Conservation (phyloP, 1,140 invertebrate genomes). For the Lucilia cuprina region DNA sequence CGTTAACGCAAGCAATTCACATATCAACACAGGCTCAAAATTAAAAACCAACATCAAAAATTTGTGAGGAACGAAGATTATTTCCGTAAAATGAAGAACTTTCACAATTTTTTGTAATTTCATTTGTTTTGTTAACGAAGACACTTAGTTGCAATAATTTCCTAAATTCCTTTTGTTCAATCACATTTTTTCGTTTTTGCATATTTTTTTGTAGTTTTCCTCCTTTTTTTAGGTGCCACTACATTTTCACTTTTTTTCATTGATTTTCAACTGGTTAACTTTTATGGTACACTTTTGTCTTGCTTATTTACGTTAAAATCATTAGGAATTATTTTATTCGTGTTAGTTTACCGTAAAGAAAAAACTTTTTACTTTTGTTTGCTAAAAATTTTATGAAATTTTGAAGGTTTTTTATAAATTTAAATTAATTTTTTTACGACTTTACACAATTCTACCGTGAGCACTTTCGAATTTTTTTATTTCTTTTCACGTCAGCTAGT, state of each 20-base stretch:
- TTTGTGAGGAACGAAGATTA: background rate
- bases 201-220: background rate
- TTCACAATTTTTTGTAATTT: background rate
- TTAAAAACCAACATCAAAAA: background rate
- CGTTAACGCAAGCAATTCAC: conserved; percentile 30
- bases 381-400: background rate
- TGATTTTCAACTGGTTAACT: conserved; percentile 9
- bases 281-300: background rate
- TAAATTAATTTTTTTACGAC: conserved; percentile 3
- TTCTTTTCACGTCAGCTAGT: conserved; percentile 30
- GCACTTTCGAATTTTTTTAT: conserved; percentile 30
- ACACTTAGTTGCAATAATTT: background rate
- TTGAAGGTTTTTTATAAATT: background rate
- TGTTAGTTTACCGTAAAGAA: background rate
- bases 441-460: conserved; percentile 20
- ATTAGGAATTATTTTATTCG: background rate
- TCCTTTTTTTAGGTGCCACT: background rate
- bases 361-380: background rate
- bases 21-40: conserved; percentile 18
- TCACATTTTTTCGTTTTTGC: background rate
- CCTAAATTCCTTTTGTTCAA: background rate
- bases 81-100: background rate
- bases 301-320: background rate
- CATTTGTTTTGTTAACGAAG: too few species aligned
- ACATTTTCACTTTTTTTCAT: conserved; percentile 21